Conservation (phyloP, 2,888 invertebrate genomes). For the Allacma fusca region DNA sequence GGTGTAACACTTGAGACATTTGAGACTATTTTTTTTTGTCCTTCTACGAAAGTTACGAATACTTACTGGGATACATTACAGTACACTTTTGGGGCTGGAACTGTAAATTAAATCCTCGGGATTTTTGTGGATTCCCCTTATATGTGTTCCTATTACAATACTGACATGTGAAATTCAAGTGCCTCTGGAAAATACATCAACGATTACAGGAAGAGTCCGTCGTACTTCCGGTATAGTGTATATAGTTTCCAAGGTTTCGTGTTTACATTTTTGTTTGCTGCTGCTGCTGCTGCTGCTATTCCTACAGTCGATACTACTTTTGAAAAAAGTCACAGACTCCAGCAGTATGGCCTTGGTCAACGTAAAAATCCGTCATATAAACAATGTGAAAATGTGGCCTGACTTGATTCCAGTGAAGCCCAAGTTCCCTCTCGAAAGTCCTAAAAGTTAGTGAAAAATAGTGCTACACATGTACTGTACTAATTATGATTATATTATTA, state of each 20-base stretch:
- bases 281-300: too few species aligned
- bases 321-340: too few species aligned
- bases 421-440: slow-evolving; percentile 27
- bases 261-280: too few species aligned
- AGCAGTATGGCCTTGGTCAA: slow-evolving; percentile 42
- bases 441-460: slow-evolving; percentile 29
- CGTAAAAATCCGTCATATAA: slow-evolving; percentile 41
- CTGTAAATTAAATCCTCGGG: too few species aligned
- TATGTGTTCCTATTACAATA: neutral
- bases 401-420: slow-evolving; percentile 42
- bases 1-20: slow-evolving; percentile 14
- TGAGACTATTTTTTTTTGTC: neutral
- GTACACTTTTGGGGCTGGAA: too few species aligned
- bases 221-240: neutral
- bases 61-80: too few species aligned
- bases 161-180: neutral
- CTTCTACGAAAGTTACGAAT: too few species aligned
- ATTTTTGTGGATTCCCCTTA: neutral
- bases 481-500: neutral
- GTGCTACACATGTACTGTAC: too few species aligned
- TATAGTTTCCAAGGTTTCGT: too few species aligned
- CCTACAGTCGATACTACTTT: too few species aligned
- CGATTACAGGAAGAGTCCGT: too few species aligned
- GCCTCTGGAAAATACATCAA: neutral
- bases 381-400: slow-evolving; percentile 43